Evolutionary conservation across 2,888 invertebrate species (phyloP), one percentile per base, ranked within the genome.

Genomic region (Leptinotarsa tumamoca): DNA sequence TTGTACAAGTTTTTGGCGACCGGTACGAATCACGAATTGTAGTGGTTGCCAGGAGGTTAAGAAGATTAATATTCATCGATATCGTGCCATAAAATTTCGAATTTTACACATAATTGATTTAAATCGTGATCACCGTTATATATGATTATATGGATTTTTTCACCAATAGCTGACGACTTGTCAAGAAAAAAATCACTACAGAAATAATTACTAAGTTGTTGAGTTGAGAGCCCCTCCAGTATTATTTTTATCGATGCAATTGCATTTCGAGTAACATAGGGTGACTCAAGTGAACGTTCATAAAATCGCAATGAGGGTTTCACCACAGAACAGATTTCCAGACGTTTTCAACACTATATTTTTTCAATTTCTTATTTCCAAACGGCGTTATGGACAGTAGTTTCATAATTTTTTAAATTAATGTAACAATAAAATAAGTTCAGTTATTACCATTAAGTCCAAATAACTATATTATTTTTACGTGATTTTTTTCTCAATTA

Each of bases 101-200:
- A 63, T 63, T 43, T 63, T 63, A 33, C 63, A 43, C 63, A 2
- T 43, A n/a, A 63, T 63, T 63, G 63, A 63, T 63, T 58, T 63
- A n/a, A 63, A 63, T 63, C 63, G 17, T 33, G 43, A 18, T 15
- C 63, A 63, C 33, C 43, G 33, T 43, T 63, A 43, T 5, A 13
- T 18, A 18, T 14, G 17, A 63, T 33, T 43, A 63, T 33, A 43
- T 27, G 63, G 13, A 33, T 33, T 63, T 17, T 5, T 14, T 2
- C 17, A 2, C 10, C 43, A 43, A 21, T 63, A 63, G 14, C 63
- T 43, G 63, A 43, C 17, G 43, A 63, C 63, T 33, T 63, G 43
- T 43, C 63, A 33, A 63, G 63, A 33, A 33, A 17, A 43, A 61
- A 63, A 17, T 33, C 18, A 33, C 63, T 18, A 33, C 27, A 63